phyloP scores from a whole-genome alignment of 2,113 vertebrate species.

The Tachysurus fulvidraco region DNA sequence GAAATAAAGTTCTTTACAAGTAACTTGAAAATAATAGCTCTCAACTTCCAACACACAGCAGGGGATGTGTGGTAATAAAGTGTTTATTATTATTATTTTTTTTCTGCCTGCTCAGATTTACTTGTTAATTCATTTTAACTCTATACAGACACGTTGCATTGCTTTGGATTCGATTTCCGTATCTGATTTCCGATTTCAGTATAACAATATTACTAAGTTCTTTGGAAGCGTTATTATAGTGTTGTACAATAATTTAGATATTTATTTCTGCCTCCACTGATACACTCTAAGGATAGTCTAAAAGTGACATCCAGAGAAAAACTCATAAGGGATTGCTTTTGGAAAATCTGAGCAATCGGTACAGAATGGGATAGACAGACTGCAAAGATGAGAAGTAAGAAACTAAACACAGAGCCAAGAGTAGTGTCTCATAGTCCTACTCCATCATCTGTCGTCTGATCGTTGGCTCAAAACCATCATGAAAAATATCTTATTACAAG shows the following conservation, averaged over 20 bases:
- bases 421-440: neutral
- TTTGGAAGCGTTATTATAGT: neutral
- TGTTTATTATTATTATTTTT: no score
- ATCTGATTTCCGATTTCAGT: no score
- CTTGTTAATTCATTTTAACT: neutral
- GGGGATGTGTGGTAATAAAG: neutral
- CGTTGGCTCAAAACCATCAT: neutral
- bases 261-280: neutral
- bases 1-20: neutral
- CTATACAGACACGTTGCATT: neutral
- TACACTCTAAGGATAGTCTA: neutral
- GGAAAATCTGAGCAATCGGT: slow-evolving; percentile 40
- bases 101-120: neutral
- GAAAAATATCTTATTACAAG: neutral
- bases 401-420: neutral
- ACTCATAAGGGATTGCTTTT: neutral
- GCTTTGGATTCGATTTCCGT: neutral
- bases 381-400: neutral
- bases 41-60: neutral
- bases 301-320: slow-evolving; percentile 4
- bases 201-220: neutral
- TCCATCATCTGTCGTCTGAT: neutral
- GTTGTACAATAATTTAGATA: neutral
- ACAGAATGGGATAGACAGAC: neutral
- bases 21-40: no score